Percentiles rank a stretch among this genome's conserved stretches.
Conservation (phyloP, 2,113 vertebrate species). For the Oncorhynchus tshawytscha region DNA sequence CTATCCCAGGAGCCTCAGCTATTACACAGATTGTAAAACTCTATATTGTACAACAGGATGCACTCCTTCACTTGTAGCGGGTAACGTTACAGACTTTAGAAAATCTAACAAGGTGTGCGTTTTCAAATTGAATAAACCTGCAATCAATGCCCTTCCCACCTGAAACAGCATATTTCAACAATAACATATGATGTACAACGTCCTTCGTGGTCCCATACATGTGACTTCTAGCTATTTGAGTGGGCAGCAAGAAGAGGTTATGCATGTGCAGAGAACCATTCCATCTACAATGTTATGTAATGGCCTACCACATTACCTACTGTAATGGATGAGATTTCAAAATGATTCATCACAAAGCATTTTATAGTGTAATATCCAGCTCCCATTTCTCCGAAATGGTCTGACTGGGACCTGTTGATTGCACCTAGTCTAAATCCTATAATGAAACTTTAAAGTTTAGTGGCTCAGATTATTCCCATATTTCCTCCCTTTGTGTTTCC, state of each 20-base stretch:
- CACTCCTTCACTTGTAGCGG: conserved; percentile 54
- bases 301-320: neutral
- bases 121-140: neutral
- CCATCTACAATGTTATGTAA: neutral
- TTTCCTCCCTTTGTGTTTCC: neutral
- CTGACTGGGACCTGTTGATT: neutral
- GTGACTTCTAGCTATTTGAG: no score
- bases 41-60: conserved; percentile 60
- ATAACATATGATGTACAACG: no score
- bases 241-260: no score
- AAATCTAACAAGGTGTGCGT: neutral
- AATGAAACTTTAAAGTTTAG: neutral
- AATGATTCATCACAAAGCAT: neutral
- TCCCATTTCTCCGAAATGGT: neutral
- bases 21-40: conserved; percentile 67
- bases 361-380: neutral
- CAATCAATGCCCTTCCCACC: neutral
- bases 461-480: neutral
- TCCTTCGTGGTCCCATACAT: no score
- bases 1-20: conserved; percentile 57
- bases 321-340: neutral
- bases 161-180: no score
- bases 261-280: no score
- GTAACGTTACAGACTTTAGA: conserved; percentile 31
- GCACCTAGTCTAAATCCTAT: neutral